Evolutionary conservation across 2,113 vertebrate genomes (phyloP).

Genomic region (Bettongia penicillata): DNA sequence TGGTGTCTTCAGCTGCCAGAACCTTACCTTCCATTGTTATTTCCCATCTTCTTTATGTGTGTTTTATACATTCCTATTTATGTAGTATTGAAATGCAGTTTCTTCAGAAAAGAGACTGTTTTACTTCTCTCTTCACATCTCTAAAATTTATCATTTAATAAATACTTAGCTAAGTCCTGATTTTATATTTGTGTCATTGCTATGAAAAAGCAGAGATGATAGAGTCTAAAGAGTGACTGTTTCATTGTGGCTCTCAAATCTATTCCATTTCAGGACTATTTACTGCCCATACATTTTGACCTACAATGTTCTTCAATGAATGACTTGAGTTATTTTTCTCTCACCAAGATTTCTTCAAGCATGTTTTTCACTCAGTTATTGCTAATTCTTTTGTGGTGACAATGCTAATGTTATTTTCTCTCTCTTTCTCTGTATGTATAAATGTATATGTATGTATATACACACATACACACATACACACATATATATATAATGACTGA

Average conservation of each 20-base stretch:
- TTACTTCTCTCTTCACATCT: not conserved
- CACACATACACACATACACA: no score
- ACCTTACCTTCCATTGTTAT: not conserved
- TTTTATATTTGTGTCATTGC: not conserved
- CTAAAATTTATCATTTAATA: not conserved
- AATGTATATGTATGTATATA: no score
- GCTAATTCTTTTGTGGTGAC: not conserved
- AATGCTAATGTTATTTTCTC: not conserved
- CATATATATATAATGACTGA: not conserved
- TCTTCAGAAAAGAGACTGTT: not conserved
- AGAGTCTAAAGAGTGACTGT: not conserved
- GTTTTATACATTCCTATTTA: not conserved
- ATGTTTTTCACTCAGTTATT: not conserved
- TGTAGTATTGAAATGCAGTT: not conserved
- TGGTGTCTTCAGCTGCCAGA: not conserved
- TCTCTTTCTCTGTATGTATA: not conserved
- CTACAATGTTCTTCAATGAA: not conserved
- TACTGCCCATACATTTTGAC: not conserved
- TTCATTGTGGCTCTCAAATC: not conserved
- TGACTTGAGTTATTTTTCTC: not conserved
- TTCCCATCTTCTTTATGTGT: not conserved
- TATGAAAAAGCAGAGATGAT: not conserved
- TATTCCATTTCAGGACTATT: not conserved
- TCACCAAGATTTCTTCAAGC: not conserved
- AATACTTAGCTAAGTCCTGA: not conserved